Base-by-base conservation (phyloP, 1,140 invertebrate species). In the Aphis gossypii region DNA sequence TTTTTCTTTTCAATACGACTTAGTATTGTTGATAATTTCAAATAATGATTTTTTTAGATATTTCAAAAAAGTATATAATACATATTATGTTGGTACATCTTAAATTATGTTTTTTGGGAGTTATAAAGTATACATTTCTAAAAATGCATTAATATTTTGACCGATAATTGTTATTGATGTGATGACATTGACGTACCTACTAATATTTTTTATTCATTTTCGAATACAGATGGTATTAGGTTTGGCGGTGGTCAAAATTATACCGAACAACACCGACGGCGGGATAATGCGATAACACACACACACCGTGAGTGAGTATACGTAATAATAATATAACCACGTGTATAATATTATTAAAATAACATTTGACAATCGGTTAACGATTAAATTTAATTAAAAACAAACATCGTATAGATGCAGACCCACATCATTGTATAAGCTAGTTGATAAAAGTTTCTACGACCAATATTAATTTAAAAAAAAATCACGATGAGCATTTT, bases 341-440 rank as follows among this genome's bases (percentile, higher is more conserved):
- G 25, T 76, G 60, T 20, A 18, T 6, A 30, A 68, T 68, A 68
- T 68, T 68, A 8, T 68, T 76, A n/a, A 5, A 76, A 76, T 35
- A n/a, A 76, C 60, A n/a, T n/a, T 76, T 76, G 60, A n/a, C 60
- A 76, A n/a, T 76, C 60, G 60, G 60, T 76, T n/a, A 76, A 76
- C 60, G 14, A 76, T 76, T 35, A 18, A n/a, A 76, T 76, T n/a
- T n/a, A 76, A 76, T 76, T n/a, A 20, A 76, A 76, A 76, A 76
- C 60, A 76, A 76, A 76, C 60, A 60, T 25, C 30, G 25, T 25
- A 25, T 25, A 25, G 48, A 51, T 14, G 56, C 25, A 30, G 1
- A 20, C 51, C 0, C 51, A 54, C 51, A 41, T 41, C 11, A 30
- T 30, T 2, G 56, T 25, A 2, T 60, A 60, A 25, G 25, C 25